Evolutionary conservation across 2,113 vertebrate species (phyloP), one percentile per base, ranked within the genome.

Genomic region (Erpornis zantholeuca): DNA sequence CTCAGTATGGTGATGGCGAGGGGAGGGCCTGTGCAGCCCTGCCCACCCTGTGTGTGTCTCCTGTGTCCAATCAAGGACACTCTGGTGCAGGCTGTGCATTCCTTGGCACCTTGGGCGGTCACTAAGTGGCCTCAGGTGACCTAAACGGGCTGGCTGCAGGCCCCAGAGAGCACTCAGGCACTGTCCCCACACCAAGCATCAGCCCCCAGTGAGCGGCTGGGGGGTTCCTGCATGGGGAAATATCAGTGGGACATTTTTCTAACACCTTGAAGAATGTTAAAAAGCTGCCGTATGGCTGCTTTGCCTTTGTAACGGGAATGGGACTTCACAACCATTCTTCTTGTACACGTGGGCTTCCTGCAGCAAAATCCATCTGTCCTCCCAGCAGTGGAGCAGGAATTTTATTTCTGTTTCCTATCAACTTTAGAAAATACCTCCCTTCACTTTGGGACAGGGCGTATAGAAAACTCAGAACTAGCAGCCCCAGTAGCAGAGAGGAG

Each of bases 331-430:
- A 72, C 17, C 31, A 17, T 29, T 21, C 28, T 40, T 72, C 40
- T 15, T 2, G 0, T 3, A 3, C 1, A 0, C 0, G 0, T 15
- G 24, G 15, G 24, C 31, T 82, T 76, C 12, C 70, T 9, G 4
- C 28, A 71, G 38, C 11, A 87, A 78, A 78, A n/a, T 5, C 11
- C 2, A 2, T 4, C 11, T 66, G 25, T 36, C 9, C 31, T 78
- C 21, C 14, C 35, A 33, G 11, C 10, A 54, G 4, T 3, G 24
- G 35, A 19, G 9, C 1, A 2, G 33, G 12, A 79, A 59, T 85
- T 85, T 57, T 69, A 24, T n/a, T 80, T 60, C 29, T 70, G 12
- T 76, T 82, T 71, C 28, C 38, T 73, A 9, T 47, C 6, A 50
- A 10, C 11, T 35, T 49, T 38, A 40, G 10, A 72, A 76, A 82